phyloP scores from a whole-genome alignment of 2,113 vertebrate genomes.

The Mustela lutreola region DNA sequence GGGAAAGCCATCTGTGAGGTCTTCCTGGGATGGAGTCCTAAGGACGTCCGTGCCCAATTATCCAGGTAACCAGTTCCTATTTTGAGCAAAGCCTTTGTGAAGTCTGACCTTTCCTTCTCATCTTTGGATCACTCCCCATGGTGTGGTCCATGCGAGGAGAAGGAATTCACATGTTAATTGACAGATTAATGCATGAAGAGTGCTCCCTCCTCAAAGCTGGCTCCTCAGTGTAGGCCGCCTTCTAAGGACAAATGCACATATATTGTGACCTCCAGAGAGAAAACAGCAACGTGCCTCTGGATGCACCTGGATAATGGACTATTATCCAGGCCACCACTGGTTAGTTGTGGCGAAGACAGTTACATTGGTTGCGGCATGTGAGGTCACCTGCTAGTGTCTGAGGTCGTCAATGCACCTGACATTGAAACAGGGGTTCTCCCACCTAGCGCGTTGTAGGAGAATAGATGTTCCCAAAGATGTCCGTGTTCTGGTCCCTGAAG shows the following conservation, averaged over 20 bases:
- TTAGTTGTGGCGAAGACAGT: neutral
- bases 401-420: neutral
- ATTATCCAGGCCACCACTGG: neutral
- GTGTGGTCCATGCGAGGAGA: neutral
- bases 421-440: neutral
- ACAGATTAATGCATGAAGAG: neutral
- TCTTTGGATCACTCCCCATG: neutral
- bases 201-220: neutral
- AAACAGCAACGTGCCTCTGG: fast-evolving
- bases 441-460: neutral
- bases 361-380: fast-evolving
- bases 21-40: neutral
- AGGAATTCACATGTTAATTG: neutral
- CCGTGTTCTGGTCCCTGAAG: neutral
- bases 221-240: neutral
- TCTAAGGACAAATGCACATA: neutral
- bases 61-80: neutral
- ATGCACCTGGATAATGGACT: neutral
- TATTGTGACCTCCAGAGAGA: neutral
- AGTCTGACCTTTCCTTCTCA: conserved; percentile 2
- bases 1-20: neutral
- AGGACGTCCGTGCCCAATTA: neutral
- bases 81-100: neutral
- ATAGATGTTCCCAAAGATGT: neutral
- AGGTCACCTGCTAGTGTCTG: neutral